These are phyloP conservation scores for Drosophila saltans DNA, from an alignment of 1,140 invertebrate genomes.

Conservation along the genomic window DNA sequence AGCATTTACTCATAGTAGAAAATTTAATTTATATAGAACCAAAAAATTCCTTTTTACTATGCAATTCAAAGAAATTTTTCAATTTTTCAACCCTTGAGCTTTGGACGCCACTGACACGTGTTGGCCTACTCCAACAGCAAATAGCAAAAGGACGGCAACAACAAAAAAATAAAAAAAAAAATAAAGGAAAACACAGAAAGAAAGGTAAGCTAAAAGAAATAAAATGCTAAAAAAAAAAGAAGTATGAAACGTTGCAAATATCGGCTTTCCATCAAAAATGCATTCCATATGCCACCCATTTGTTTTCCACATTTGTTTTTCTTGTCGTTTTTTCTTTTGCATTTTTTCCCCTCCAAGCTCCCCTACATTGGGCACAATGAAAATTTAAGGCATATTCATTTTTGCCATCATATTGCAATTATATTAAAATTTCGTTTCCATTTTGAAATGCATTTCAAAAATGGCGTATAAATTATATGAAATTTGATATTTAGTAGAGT, in stretches of 20 bases:
- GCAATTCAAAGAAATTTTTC: too few species aligned
- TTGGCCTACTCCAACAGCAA: not conserved
- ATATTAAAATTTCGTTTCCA: conserved; percentile 40
- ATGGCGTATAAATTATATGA: conserved; percentile 75
- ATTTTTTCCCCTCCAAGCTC: conserved; percentile 13
- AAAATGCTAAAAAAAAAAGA: not conserved
- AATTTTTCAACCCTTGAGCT: not conserved
- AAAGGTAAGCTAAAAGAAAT: conserved; percentile 6
- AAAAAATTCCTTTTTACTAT: too few species aligned
- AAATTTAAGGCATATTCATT: conserved; percentile 1
- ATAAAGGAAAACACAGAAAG: not conserved
- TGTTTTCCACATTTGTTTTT: conserved; percentile 13
- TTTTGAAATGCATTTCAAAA: conserved; percentile 47
- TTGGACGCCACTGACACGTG: not conserved
- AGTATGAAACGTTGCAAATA: not conserved
- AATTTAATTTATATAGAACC: too few species aligned
- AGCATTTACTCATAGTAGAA: too few species aligned
- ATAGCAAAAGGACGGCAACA: not conserved
- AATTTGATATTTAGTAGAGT: conserved; percentile 61
- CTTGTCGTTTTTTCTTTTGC: conserved; percentile 9
- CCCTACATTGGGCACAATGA: not conserved
- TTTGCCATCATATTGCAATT: conserved; percentile 4
- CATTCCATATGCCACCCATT: conserved; percentile 19
- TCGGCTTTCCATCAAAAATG: conserved; percentile 17
- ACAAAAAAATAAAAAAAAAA: not conserved